Evolutionary conservation across 2,888 invertebrate genomes (phyloP).

Genomic region (Leucoptera coffeella): DNA sequence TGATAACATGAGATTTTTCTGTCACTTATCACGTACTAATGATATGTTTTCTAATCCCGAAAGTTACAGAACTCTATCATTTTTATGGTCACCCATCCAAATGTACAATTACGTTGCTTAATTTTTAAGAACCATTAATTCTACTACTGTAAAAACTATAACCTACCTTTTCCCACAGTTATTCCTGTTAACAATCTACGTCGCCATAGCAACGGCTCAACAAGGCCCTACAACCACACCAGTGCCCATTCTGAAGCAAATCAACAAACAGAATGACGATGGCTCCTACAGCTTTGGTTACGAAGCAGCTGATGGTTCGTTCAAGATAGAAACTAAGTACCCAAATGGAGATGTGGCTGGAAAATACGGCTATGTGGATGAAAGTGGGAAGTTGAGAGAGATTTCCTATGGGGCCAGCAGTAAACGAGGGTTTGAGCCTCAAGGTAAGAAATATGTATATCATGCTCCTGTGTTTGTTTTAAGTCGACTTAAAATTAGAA

Average conservation of each 20-base stretch:
- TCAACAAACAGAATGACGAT: constrained; percentile 80
- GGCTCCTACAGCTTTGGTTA: constrained; percentile 86
- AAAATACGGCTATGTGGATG: constrained; percentile 86
- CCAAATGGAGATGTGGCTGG: constrained; percentile 79
- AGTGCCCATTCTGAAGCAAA: constrained; percentile 75
- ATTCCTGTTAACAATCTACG: constrained; percentile 9
- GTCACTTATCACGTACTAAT: too few relatives aligned
- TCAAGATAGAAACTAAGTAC: constrained; percentile 84
- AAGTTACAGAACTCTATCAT: too few relatives aligned
- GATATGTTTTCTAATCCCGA: too few relatives aligned
- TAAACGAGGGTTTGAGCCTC: constrained; percentile 74
- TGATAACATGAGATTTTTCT: too few relatives aligned
- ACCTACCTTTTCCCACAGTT: constrained; percentile 6
- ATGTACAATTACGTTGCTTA: too few relatives aligned
- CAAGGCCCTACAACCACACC: constrained; percentile 63
- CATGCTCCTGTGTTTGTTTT: too few relatives aligned
- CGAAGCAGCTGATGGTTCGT: constrained; percentile 80
- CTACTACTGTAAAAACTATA: too few relatives aligned
- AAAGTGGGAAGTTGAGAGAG: constrained; percentile 66
- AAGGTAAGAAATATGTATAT: constrained; percentile 55
- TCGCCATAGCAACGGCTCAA: constrained; percentile 17
- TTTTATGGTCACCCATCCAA: too few relatives aligned
- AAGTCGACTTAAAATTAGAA: too few relatives aligned
- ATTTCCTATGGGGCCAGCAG: constrained; percentile 83
- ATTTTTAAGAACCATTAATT: too few relatives aligned